A percentile compares a stretch with the other conserved stretches of the same genome.
Evolutionary conservation across 2,888 invertebrate genomes (phyloP).

Genomic region (Acanthoscelides obtectus): DNA sequence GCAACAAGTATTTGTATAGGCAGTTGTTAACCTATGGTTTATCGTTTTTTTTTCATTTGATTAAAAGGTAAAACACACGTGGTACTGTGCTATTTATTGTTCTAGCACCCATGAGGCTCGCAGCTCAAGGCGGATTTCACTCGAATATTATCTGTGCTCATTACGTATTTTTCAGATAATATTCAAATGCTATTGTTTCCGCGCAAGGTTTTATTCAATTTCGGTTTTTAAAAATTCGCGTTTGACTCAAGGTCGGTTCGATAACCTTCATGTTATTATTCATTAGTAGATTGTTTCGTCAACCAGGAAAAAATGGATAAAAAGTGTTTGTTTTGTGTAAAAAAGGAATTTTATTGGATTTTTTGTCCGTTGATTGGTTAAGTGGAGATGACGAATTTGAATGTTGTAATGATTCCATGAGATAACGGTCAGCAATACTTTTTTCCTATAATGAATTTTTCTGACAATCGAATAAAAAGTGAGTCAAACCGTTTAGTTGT

Average conservation of each 20-base stretch:
- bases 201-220: slow-evolving; percentile 20
- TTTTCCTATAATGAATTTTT: no score
- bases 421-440: no score
- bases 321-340: background rate
- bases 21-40: no score
- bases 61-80: background rate
- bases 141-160: background rate
- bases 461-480: no score
- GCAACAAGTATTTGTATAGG: no score
- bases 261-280: slow-evolving; percentile 27
- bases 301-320: background rate
- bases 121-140: background rate
- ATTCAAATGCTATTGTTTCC: slow-evolving; percentile 29
- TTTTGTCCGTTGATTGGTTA: background rate
- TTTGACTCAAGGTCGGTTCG: slow-evolving; percentile 31
- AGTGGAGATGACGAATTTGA: background rate
- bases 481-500: no score
- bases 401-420: background rate
- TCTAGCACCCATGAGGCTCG: background rate
- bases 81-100: background rate
- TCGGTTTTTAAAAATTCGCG: background rate
- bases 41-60: no score
- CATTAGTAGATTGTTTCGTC: slow-evolving; percentile 6
- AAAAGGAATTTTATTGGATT: background rate
- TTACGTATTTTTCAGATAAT: slow-evolving; percentile 22